These are phyloP conservation scores for Bugulina stolonifera DNA, from an alignment of 2,888 invertebrate genomes.

Conservation along the genomic window DNA sequence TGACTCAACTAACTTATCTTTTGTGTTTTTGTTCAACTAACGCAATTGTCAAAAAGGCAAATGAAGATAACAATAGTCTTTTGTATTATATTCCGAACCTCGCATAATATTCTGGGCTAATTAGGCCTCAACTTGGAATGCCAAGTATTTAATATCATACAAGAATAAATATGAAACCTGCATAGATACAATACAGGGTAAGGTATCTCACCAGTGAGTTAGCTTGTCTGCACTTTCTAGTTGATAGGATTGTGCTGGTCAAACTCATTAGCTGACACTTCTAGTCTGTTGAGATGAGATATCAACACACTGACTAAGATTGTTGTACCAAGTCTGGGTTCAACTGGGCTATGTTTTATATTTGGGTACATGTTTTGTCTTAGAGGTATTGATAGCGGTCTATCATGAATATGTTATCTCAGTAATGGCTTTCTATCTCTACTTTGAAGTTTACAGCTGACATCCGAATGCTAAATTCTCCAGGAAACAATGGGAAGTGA, in stretches of 20 bases:
- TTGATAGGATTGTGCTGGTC: background rate
- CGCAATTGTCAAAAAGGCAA: background rate
- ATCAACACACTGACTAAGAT: no score
- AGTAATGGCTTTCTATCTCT: background rate
- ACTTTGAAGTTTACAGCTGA: constrained; percentile 9
- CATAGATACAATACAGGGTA: background rate
- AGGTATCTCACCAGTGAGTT: no score
- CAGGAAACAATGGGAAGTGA: background rate
- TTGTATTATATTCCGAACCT: background rate
- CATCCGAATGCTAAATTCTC: background rate
- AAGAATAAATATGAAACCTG: background rate
- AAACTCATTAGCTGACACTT: no score
- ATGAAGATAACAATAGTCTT: background rate
- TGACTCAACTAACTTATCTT: background rate
- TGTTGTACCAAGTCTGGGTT: no score
- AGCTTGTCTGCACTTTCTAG: background rate
- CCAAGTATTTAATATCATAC: background rate
- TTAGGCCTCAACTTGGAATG: background rate
- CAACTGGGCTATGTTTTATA: background rate
- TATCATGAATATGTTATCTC: background rate
- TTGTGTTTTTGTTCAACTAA: background rate
- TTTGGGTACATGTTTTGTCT: constrained; percentile 19
- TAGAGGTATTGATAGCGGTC: constrained; percentile 11
- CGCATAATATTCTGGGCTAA: background rate
- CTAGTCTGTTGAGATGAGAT: no score